phyloP scores from a whole-genome alignment of 2,797 vertebrate species.

The Pelodytes ibericus region DNA sequence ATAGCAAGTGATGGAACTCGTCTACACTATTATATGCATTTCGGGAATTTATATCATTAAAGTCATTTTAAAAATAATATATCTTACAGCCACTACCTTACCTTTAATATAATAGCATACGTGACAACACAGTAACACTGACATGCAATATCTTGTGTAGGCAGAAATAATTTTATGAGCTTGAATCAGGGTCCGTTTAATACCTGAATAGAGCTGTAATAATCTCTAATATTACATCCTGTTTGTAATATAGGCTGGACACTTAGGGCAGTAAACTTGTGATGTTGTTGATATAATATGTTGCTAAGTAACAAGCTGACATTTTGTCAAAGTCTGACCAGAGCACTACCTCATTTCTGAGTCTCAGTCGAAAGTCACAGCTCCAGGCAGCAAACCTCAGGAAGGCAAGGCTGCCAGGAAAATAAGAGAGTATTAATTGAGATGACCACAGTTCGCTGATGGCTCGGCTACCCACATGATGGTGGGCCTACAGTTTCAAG shows the following conservation, averaged over 20 bases:
- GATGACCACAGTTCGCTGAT: not conserved
- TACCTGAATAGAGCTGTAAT: not conserved
- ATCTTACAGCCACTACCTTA: too few species aligned
- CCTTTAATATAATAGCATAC: too few species aligned
- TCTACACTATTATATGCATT: too few species aligned
- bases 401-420: constrained; percentile 6
- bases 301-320: constrained; percentile 10
- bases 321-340: not conserved
- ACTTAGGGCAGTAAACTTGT: not conserved
- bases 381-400: not conserved
- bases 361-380: not conserved
- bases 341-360: not conserved
- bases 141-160: too few species aligned
- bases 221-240: not conserved
- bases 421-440: constrained; percentile 2
- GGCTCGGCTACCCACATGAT: not conserved
- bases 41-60: too few species aligned
- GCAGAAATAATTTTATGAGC: too few species aligned
- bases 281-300: not conserved
- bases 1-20: too few species aligned
- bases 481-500: not conserved
- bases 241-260: not conserved
- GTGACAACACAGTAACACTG: too few species aligned
- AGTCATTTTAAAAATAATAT: too few species aligned
- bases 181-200: too few species aligned